These are phyloP conservation scores for Burhinus bistriatus DNA, from an alignment of 2,113 vertebrate genomes.

Conservation along the genomic window DNA sequence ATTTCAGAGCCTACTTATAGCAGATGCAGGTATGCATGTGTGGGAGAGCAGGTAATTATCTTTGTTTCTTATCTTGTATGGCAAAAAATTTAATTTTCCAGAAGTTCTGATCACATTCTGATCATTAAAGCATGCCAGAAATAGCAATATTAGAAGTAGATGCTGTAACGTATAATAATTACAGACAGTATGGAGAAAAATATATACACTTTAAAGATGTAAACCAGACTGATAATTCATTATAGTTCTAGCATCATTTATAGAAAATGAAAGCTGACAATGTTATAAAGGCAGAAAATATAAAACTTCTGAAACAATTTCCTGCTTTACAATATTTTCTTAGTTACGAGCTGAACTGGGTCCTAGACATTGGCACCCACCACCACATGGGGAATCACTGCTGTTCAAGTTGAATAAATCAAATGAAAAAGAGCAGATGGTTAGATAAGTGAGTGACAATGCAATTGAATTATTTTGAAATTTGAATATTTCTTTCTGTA, in stretches of 20 bases:
- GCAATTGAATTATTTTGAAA: background rate
- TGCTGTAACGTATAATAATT: background rate
- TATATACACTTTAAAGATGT: background rate
- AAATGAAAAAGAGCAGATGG: background rate
- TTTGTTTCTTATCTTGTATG: background rate
- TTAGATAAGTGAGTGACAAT: background rate
- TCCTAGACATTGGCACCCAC: background rate
- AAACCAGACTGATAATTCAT: background rate
- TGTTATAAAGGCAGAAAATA: background rate
- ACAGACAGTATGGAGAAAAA: background rate
- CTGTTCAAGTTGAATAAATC: background rate
- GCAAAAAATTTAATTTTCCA: background rate
- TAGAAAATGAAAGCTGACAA: background rate
- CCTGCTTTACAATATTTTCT: background rate
- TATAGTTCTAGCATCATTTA: background rate
- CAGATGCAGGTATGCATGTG: background rate
- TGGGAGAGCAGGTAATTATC: background rate
- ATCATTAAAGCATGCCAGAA: background rate
- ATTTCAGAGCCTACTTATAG: background rate
- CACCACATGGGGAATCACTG: background rate
- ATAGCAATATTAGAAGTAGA: background rate
- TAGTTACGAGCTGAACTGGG: background rate
- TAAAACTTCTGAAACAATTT: background rate
- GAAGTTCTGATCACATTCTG: background rate
- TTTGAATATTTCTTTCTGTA: background rate